Conservation (phyloP, 2,888 invertebrate genomes). For the Catocala sponsa region DNA sequence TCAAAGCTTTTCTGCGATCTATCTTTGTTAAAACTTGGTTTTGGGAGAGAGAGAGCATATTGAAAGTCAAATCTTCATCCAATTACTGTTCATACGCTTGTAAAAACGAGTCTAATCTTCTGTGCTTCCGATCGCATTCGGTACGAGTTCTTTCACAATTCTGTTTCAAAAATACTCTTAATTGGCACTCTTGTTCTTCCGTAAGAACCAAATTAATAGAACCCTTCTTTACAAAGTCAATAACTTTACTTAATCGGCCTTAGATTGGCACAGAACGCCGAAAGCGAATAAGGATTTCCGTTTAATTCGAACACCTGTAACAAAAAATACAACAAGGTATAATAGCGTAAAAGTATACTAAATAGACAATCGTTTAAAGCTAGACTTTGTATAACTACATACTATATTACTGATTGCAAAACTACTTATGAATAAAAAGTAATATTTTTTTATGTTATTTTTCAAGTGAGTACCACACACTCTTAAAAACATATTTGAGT, state of each 20-base stretch:
- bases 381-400: constrained; percentile 3
- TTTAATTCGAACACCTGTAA: constrained; percentile 12
- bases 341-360: neutral
- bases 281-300: constrained; percentile 7
- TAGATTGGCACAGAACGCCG: constrained; percentile 10
- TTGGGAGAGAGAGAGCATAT: neutral
- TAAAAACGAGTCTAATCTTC: constrained; percentile 20
- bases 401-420: neutral
- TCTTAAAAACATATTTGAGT: neutral
- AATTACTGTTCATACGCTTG: constrained; percentile 11
- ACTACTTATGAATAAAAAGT: neutral
- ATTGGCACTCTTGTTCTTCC: constrained; percentile 11
- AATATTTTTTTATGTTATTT: neutral
- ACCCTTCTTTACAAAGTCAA: constrained; percentile 16
- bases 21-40: constrained; percentile 8
- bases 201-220: constrained; percentile 11
- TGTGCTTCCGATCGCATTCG: constrained; percentile 1
- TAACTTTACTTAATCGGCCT: constrained; percentile 14
- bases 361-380: constrained; percentile 8
- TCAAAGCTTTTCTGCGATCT: constrained; percentile 10
- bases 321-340: neutral
- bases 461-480: neutral
- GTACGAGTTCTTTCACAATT: constrained; percentile 15
- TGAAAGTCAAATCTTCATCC: constrained; percentile 8
- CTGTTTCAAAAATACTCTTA: constrained; percentile 7